Evolutionary conservation across 2,113 vertebrate species (phyloP).

Genomic region (Sula dactylatra): DNA sequence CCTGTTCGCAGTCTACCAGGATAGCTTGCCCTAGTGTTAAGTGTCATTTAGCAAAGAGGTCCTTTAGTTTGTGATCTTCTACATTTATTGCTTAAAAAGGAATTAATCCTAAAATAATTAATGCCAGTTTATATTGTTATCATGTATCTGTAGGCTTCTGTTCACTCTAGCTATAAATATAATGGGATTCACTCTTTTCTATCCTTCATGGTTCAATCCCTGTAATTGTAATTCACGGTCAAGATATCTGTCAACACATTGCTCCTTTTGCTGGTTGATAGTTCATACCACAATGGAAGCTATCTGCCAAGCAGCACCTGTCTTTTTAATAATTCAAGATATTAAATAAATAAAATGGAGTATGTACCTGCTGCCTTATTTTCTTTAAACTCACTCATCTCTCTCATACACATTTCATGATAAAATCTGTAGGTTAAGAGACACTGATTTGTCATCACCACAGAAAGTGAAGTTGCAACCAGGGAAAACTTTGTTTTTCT

Average conservation of each 20-base stretch:
- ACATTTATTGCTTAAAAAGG: background rate
- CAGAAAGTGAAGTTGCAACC: background rate
- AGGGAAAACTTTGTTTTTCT: background rate
- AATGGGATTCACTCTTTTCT: background rate
- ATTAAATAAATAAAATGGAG: conserved; percentile 62
- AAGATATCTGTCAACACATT: conserved; percentile 2
- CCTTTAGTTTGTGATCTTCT: background rate
- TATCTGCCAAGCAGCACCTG: background rate
- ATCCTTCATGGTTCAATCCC: background rate
- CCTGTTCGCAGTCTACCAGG: background rate
- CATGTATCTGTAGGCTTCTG: background rate
- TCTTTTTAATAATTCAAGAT: conserved; percentile 65
- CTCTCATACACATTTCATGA: background rate
- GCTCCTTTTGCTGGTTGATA: conserved; percentile 1
- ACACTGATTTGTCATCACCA: background rate
- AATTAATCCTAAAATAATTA: conserved; percentile 3
- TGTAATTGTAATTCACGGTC: conserved; percentile 9
- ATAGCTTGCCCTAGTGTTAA: background rate
- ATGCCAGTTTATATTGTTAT: background rate
- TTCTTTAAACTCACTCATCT: background rate
- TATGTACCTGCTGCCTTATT: background rate
- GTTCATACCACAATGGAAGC: conserved; percentile 19
- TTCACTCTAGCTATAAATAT: background rate
- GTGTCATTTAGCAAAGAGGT: background rate
- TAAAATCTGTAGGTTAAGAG: conserved; percentile 41